Percentiles rank a stretch among this genome's conserved stretches.
These are phyloP conservation scores for Pecten maximus DNA, from an alignment of 2,888 invertebrate genomes.

Conservation along the genomic window DNA sequence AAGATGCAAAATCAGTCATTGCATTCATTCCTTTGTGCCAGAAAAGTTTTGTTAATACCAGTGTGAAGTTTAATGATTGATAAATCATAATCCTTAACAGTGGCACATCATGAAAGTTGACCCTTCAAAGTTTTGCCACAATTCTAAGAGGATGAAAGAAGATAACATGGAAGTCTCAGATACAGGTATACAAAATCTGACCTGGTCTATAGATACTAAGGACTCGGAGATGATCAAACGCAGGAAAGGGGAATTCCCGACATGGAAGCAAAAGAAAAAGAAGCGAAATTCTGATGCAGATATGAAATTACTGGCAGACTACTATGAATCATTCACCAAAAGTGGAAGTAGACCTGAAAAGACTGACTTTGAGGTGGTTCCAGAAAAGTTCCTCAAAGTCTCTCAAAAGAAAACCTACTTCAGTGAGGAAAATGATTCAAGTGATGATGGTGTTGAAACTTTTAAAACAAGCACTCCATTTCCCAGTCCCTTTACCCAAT, in stretches of 20 bases:
- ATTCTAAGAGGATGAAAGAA: constrained; percentile 70
- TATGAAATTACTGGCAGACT: constrained; percentile 21
- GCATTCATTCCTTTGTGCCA: too few relatives aligned
- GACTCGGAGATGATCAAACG: constrained; percentile 62
- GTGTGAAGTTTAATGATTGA: neutral
- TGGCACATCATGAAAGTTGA: constrained; percentile 68
- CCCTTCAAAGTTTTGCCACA: constrained; percentile 77
- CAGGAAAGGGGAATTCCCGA: constrained; percentile 65
- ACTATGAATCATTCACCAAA: constrained; percentile 8
- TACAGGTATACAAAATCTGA: constrained; percentile 55
- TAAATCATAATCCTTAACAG: constrained; percentile 48
- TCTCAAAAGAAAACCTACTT: neutral
- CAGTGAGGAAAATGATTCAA: neutral
- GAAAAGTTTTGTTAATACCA: too few relatives aligned
- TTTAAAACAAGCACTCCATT: neutral
- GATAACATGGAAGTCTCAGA: constrained; percentile 47
- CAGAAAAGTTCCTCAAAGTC: neutral
- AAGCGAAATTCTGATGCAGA: constrained; percentile 1
- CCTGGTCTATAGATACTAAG: constrained; percentile 68
- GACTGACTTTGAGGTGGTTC: constrained; percentile 51
- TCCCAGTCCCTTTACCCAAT: neutral
- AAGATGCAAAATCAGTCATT: too few relatives aligned
- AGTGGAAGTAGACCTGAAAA: constrained; percentile 22
- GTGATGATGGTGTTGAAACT: neutral
- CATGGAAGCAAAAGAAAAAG: constrained; percentile 50